Base-by-base conservation (phyloP, 2,888 invertebrate genomes). In the Enchytraeus crypticus region DNA sequence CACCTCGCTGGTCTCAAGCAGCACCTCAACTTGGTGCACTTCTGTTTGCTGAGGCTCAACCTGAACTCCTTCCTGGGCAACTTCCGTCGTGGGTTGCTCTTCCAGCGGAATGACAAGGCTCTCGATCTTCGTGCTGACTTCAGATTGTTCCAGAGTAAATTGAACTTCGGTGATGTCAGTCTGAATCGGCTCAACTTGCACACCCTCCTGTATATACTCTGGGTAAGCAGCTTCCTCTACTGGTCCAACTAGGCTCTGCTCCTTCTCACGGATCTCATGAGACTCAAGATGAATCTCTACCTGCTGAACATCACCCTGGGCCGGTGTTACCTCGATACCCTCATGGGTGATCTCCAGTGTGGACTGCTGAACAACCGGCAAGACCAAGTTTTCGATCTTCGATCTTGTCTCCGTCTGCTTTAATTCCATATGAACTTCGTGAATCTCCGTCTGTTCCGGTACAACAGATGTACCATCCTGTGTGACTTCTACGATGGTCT, bases 201-300 rank as follows among this genome's bases (percentile, higher is more conserved):
- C 38, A 8, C 18, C 38, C 8, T 54, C 54, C 11, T 3, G 23
- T 26, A 38, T 23, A 23, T 23, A 32, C 38, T 54, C 54, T 26
- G 55, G 27, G 2, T 26, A 23, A 4, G 34, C 47, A 27, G 43
- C 23, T 57, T 59, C 60, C 43, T 59, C 55, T 1, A 43, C 32
- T 29, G 32, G 46, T 5, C 23, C 38, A 14, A 57, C 60, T 14
- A 49, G 56, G 14, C 21, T 57, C 8, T 33, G 34, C 1, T 26
- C 33, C 55, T 55, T 59, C 21, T 57, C 56, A 5, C 30, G 32
- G 14, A 51, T 29, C 1, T 32, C 29, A 23, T 23, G 58, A 8
- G n/a, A 30, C 18, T n/a, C 4, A 30, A 58, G 27, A 2, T 49
- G 33, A 33, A 53, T 23, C 11, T 43, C 43, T 8, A 59, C 53